These are phyloP conservation scores for Trogon melanurus DNA, from an alignment of 2,113 vertebrate genomes.

Conservation along the genomic window DNA sequence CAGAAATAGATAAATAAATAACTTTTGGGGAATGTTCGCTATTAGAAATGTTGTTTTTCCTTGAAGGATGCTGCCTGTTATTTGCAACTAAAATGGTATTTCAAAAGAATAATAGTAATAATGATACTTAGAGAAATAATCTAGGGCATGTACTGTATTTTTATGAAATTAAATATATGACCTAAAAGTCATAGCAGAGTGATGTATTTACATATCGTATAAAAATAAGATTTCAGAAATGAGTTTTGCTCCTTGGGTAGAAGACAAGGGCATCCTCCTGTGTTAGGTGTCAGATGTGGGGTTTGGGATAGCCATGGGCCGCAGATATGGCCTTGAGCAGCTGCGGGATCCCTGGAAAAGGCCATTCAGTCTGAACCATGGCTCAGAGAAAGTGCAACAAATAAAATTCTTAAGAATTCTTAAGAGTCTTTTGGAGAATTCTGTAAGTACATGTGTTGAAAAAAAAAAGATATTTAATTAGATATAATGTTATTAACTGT, in stretches of 20 bases:
- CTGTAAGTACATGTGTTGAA: not conserved
- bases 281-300: fast-evolving
- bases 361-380: not conserved
- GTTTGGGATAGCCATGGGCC: not conserved
- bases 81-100: not conserved
- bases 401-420: not conserved
- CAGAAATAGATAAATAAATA: not conserved
- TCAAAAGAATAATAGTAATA: not conserved
- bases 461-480: not conserved
- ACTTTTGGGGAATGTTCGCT: not conserved
- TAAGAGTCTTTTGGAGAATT: not conserved
- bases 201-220: not conserved
- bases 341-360: not conserved
- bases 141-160: not conserved
- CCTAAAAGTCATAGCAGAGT: not conserved
- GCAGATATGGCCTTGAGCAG: fast-evolving
- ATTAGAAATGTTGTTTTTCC: not conserved
- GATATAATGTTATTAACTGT: not conserved
- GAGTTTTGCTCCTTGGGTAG: not conserved
- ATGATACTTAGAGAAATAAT: not conserved
- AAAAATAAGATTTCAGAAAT: not conserved
- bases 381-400: not conserved
- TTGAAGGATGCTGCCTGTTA: not conserved
- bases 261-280: not conserved
- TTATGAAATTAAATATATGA: not conserved